These are phyloP conservation scores for Sminthurides aquaticus DNA, from an alignment of 2,888 invertebrate genomes.

Conservation along the genomic window DNA sequence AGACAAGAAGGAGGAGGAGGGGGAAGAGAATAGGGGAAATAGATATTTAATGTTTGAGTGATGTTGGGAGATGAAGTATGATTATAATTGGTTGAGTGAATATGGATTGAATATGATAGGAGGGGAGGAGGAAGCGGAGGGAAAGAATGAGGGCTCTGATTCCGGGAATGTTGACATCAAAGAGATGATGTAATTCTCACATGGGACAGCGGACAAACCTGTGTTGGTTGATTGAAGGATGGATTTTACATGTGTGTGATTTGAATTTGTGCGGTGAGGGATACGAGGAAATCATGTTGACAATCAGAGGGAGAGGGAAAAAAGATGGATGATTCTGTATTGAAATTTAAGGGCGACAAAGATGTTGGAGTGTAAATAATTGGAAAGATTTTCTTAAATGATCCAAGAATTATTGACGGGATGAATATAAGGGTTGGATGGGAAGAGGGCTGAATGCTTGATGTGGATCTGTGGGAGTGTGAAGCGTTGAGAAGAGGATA, in stretches of 20 bases:
- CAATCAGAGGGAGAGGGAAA: too few relatives aligned
- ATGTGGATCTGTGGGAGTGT: too few relatives aligned
- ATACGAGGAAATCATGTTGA: too few relatives aligned
- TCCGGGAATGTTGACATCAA: neutral
- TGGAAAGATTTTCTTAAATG: constrained; percentile 19
- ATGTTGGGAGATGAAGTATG: neutral
- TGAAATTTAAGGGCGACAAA: too few relatives aligned
- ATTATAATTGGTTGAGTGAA: neutral
- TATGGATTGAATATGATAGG: neutral
- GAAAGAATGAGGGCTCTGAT: neutral
- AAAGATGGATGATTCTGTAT: too few relatives aligned
- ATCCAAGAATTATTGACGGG: constrained; percentile 1
- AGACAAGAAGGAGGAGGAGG: too few relatives aligned
- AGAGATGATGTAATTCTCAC: neutral
- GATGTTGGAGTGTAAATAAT: constrained; percentile 24
- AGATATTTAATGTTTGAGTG: neutral
- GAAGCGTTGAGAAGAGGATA: too few relatives aligned
- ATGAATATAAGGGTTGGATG: neutral
- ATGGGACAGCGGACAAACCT: too few relatives aligned
- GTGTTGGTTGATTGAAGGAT: too few relatives aligned
- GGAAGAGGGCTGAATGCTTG: too few relatives aligned
- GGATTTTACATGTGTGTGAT: too few relatives aligned
- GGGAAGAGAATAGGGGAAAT: neutral
- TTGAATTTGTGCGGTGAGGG: too few relatives aligned
- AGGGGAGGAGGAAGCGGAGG: neutral